Conservation (phyloP, 2,888 invertebrate genomes). For the Lasioglossum vierecki region DNA sequence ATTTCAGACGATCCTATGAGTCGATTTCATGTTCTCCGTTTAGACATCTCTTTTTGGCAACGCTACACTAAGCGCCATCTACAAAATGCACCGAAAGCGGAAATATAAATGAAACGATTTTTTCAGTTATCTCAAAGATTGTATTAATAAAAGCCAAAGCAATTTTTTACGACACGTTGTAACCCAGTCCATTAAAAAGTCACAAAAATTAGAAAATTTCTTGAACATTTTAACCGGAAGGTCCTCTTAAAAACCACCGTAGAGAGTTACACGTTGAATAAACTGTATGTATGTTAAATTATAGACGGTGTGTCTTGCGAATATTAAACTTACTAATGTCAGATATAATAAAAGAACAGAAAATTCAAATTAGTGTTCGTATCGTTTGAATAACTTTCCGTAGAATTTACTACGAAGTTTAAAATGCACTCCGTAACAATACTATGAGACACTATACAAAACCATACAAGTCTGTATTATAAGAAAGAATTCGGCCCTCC, state of each 20-base stretch:
- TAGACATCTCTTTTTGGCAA: background rate
- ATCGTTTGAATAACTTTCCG: background rate
- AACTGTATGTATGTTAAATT: background rate
- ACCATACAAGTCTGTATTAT: background rate
- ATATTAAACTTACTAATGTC: too few species aligned
- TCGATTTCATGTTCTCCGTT: conserved; percentile 1
- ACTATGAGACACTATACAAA: background rate
- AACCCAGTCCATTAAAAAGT: background rate
- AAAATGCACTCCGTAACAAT: background rate
- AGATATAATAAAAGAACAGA: background rate
- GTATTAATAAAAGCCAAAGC: background rate
- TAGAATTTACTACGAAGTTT: background rate
- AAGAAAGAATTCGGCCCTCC: background rate
- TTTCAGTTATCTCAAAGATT: background rate
- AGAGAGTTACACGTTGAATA: background rate
- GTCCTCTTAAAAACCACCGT: background rate
- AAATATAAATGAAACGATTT: background rate
- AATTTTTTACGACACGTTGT: background rate
- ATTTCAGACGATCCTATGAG: background rate
- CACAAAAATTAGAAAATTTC: background rate
- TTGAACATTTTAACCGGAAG: background rate
- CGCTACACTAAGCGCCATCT: background rate
- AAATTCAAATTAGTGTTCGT: background rate
- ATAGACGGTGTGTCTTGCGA: background rate
- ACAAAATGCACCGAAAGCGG: background rate